Conservation (phyloP, 2,113 vertebrate genomes). For the Colossoma macropomum region DNA sequence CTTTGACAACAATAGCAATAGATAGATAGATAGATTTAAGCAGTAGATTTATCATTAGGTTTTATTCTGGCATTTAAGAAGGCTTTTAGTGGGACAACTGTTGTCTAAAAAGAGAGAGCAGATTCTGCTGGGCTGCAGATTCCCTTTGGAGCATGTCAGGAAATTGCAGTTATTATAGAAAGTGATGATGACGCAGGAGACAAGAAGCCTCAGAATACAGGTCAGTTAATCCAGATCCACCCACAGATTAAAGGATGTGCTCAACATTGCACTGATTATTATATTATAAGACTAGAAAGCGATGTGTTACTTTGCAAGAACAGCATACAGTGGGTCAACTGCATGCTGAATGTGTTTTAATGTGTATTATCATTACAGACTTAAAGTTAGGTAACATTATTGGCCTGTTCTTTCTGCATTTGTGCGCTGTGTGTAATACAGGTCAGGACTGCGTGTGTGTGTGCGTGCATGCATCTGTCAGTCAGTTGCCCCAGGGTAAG, state of each 20-base stretch:
- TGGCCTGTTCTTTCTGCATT: background rate
- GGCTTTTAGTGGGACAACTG: background rate
- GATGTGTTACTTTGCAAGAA: too few relatives aligned
- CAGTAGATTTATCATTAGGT: background rate
- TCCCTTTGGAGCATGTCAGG: slow-evolving; percentile 51
- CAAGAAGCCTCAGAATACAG: slow-evolving; percentile 22
- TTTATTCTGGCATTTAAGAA: background rate
- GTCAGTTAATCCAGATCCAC: slow-evolving; percentile 18
- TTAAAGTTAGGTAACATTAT: background rate
- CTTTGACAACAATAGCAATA: background rate
- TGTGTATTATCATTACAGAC: background rate
- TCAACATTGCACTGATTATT: background rate
- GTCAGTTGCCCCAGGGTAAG: slow-evolving; percentile 80
- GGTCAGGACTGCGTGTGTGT: slow-evolving; percentile 43
- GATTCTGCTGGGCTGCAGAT: slow-evolving; percentile 20
- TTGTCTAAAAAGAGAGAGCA: slow-evolving; percentile 33
- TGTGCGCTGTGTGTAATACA: slow-evolving; percentile 35
- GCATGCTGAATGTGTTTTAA: background rate
- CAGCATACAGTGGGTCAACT: background rate
- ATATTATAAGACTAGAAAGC: background rate
- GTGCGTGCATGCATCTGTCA: slow-evolving; percentile 8
- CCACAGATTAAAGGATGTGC: slow-evolving; percentile 7
- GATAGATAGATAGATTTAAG: background rate
- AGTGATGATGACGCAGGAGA: slow-evolving; percentile 62
- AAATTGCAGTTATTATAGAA: slow-evolving; percentile 69